Conservation (phyloP, 2,797 vertebrate species). For the Oreortyx pictus region DNA sequence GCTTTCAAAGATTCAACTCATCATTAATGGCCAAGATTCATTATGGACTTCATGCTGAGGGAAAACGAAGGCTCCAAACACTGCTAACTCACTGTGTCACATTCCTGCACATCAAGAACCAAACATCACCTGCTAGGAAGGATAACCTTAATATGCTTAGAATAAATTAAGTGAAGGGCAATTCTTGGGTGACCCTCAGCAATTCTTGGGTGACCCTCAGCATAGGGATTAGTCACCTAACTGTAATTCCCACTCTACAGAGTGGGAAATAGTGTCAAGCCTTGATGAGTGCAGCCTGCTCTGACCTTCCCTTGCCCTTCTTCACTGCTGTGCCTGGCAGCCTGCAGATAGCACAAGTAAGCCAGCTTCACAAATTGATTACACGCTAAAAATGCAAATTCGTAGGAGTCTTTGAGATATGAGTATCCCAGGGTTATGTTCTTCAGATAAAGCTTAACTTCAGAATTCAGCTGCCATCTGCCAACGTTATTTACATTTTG, state of each 20-base stretch:
- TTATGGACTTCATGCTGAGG: background rate
- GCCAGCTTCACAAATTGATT: background rate
- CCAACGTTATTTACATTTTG: background rate
- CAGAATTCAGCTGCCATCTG: background rate
- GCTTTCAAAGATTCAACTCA: background rate
- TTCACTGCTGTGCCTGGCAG: background rate
- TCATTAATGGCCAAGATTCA: background rate
- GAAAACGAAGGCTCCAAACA: background rate
- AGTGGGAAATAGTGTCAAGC: background rate
- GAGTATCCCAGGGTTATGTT: background rate
- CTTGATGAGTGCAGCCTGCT: background rate
- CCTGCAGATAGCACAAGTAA: background rate
- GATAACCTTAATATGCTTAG: background rate
- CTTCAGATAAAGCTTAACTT: background rate
- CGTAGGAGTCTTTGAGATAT: background rate
- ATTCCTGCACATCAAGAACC: background rate
- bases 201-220: background rate
- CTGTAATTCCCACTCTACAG: background rate
- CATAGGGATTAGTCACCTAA: accelerated
- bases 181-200: background rate
- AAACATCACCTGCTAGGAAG: background rate
- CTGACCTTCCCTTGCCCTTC: background rate
- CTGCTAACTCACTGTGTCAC: background rate
- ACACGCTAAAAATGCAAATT: background rate
- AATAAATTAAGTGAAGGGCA: background rate